These are phyloP conservation scores for Prietella phreatophila DNA, from an alignment of 2,113 vertebrate genomes.

Conservation along the genomic window DNA sequence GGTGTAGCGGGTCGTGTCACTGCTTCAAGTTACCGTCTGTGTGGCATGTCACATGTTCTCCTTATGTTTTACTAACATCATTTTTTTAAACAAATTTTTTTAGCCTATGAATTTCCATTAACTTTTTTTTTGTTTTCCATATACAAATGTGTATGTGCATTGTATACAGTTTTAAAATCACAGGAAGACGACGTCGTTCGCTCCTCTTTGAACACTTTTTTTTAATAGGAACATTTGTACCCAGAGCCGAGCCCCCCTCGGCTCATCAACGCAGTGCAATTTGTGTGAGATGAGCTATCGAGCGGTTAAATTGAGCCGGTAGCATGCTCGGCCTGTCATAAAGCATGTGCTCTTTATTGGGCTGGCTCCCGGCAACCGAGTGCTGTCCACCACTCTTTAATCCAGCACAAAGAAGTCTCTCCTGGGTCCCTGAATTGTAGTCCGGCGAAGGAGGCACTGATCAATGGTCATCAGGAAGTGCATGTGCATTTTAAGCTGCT, in stretches of 20 bases:
- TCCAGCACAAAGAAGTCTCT: constrained; percentile 69
- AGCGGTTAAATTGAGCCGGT: constrained; percentile 63
- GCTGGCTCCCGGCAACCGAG: constrained; percentile 34
- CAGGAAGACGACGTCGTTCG: constrained; percentile 9
- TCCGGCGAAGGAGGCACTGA: constrained; percentile 49
- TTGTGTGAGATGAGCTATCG: constrained; percentile 72
- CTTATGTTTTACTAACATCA: neutral
- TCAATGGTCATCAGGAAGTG: constrained; percentile 68
- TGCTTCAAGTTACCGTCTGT: neutral
- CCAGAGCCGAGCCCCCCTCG: constrained; percentile 38
- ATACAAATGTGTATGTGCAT: neutral
- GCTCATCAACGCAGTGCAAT: constrained; percentile 61
- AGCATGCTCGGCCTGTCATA: constrained; percentile 70
- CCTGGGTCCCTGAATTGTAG: constrained; percentile 58
- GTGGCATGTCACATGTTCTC: neutral
- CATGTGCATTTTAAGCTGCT: constrained; percentile 63
- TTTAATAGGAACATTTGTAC: constrained; percentile 34
- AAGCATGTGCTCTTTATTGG: constrained; percentile 74
- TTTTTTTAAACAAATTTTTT: neutral
- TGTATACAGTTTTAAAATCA: neutral
- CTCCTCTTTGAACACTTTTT: constrained; percentile 12
- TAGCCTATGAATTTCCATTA: neutral
- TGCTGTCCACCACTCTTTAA: constrained; percentile 58
- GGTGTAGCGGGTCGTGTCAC: neutral
- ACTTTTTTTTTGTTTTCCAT: neutral